Conservation (phyloP, 2,888 invertebrate genomes). For the Platerodrilus igneus region DNA sequence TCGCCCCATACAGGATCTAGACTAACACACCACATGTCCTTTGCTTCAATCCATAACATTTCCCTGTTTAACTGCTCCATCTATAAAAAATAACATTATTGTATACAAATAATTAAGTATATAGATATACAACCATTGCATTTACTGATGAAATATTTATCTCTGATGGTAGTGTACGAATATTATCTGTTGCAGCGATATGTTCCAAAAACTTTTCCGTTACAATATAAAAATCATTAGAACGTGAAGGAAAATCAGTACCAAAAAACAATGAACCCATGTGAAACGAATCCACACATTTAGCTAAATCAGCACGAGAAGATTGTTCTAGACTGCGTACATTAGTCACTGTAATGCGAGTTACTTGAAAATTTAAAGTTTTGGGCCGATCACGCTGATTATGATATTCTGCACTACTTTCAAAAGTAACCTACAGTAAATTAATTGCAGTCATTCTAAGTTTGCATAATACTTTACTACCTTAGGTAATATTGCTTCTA, state of each 20-base stretch:
- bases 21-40: slow-evolving; percentile 82
- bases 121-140: slow-evolving; percentile 39
- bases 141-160: slow-evolving; percentile 38
- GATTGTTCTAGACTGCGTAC: slow-evolving; percentile 59
- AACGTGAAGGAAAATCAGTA: slow-evolving; percentile 70
- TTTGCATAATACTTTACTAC: slow-evolving; percentile 49
- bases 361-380: slow-evolving; percentile 78
- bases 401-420: slow-evolving; percentile 69
- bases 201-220: slow-evolving; percentile 80
- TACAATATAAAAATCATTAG: slow-evolving; percentile 69
- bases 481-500: slow-evolving; percentile 92
- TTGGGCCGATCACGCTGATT: slow-evolving; percentile 84
- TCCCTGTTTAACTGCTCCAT: slow-evolving; percentile 41
- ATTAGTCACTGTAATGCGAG: slow-evolving; percentile 70
- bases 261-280: slow-evolving; percentile 70
- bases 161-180: slow-evolving; percentile 42
- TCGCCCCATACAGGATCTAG: slow-evolving; percentile 92
- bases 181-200: slow-evolving; percentile 49
- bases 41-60: slow-evolving; percentile 74
- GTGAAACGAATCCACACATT: slow-evolving; percentile 73
- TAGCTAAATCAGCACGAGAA: slow-evolving; percentile 74
- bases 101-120: slow-evolving; percentile 16
- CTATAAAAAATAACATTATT: slow-evolving; percentile 31
- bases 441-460: slow-evolving; percentile 3
- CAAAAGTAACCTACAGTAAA: slow-evolving; percentile 65